These are phyloP conservation scores for Parasteatoda tepidariorum DNA, from an alignment of 1,140 invertebrate genomes.

Conservation along the genomic window DNA sequence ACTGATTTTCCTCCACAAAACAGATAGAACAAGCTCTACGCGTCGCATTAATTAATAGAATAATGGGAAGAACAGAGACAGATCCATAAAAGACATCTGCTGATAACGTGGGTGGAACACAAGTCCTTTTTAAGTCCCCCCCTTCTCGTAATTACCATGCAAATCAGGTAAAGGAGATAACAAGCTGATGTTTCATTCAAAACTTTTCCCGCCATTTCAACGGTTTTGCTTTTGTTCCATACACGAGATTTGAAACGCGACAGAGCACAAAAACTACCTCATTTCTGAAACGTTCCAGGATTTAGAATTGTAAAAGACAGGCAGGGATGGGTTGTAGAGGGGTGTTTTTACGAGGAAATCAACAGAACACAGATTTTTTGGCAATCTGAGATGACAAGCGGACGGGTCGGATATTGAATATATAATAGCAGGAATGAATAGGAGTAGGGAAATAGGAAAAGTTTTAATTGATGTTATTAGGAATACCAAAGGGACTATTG, in stretches of 20 bases:
- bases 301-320: not conserved
- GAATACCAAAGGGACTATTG: not conserved
- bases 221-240: conserved; percentile 12
- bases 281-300: not conserved
- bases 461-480: not conserved
- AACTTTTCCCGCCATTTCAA: conserved; percentile 33
- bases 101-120: conserved; percentile 7
- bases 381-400: no score
- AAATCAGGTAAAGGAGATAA: conserved; percentile 47
- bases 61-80: conserved; percentile 26
- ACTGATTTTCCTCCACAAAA: not conserved
- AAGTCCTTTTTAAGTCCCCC: conserved; percentile 20
- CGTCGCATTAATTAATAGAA: conserved; percentile 39
- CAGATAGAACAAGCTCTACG: conserved; percentile 7
- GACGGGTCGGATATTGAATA: not conserved
- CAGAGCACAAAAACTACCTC: not conserved
- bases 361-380: no score
- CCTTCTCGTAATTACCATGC: conserved; percentile 50
- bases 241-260: not conserved
- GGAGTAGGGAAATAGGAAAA: not conserved
- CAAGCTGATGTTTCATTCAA: conserved; percentile 39
- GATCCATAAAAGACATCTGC: conserved; percentile 48
- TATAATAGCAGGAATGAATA: not conserved
- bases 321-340: not conserved
- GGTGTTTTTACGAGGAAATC: no score